These are phyloP conservation scores for Cinara cedri DNA, from an alignment of 2,888 invertebrate species.

Conservation along the genomic window DNA sequence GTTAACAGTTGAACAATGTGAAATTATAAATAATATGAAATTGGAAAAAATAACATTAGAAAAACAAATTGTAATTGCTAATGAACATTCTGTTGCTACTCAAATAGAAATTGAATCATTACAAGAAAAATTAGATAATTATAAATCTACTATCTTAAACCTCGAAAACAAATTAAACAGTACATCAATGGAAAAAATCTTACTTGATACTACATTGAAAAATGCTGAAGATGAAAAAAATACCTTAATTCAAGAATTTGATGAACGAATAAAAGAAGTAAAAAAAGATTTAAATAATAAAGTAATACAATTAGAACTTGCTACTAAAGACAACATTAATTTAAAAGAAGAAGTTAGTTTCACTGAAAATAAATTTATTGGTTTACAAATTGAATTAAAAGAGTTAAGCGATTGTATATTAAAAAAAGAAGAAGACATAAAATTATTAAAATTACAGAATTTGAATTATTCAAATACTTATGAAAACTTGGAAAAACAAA, in stretches of 20 bases:
- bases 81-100: not conserved
- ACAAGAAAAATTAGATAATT: not conserved
- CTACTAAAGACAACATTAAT: constrained; percentile 27
- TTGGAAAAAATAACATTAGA: constrained; percentile 29
- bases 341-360: constrained; percentile 15
- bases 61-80: not conserved
- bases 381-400: constrained; percentile 27
- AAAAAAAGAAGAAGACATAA: constrained; percentile 27
- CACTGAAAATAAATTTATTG: not conserved
- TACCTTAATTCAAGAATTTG: not conserved
- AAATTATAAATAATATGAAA: constrained; percentile 1
- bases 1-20: constrained; percentile 7
- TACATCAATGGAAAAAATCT: not conserved
- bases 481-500: constrained; percentile 15
- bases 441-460: not conserved
- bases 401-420: not conserved
- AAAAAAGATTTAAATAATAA: constrained; percentile 32
- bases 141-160: not conserved
- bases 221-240: not conserved
- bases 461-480: not conserved
- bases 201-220: constrained; percentile 1
- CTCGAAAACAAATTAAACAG: constrained; percentile 4
- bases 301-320: constrained; percentile 16
- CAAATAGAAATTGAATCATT: constrained; percentile 11
- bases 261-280: constrained; percentile 13